These are phyloP conservation scores for Lasioglossum marginatum DNA, from an alignment of 2,888 invertebrate genomes.

Conservation along the genomic window DNA sequence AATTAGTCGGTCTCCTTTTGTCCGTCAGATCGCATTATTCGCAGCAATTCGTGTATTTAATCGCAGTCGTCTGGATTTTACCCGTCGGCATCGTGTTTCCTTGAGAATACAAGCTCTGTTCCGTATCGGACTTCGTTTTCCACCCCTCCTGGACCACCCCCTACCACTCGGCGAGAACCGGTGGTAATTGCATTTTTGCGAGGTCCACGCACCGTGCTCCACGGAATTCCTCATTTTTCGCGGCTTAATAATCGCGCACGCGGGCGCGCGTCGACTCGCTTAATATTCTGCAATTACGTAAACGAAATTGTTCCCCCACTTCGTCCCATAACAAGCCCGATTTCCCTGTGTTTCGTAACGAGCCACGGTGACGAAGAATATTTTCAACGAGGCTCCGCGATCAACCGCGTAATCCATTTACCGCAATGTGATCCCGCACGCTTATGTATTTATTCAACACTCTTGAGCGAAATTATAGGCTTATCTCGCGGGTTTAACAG, in stretches of 20 bases:
- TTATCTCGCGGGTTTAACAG: background rate
- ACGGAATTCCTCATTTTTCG: conserved; percentile 44
- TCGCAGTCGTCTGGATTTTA: conserved; percentile 51
- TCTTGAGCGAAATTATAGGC: background rate
- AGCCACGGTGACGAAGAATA: conserved; percentile 14
- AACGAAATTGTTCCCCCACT: conserved; percentile 47
- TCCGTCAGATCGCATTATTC: conserved; percentile 57
- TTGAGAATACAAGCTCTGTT: conserved; percentile 9
- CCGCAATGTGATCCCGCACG: background rate
- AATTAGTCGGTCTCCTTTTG: conserved; percentile 62
- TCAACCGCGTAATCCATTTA: conserved; percentile 24
- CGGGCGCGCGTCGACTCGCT: conserved; percentile 27
- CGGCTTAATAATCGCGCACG: conserved; percentile 29
- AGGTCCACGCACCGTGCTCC: conserved; percentile 27
- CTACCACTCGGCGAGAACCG: background rate
- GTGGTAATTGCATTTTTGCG: conserved; percentile 50
- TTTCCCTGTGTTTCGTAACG: conserved; percentile 37
- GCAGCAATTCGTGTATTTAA: conserved; percentile 68
- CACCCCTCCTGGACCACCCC: too few species aligned
- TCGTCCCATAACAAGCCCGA: conserved; percentile 33
- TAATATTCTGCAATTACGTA: conserved; percentile 58
- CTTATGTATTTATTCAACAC: background rate
- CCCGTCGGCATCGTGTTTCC: conserved; percentile 24
- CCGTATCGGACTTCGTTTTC: conserved; percentile 12
- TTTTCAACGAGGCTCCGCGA: conserved; percentile 33